Conservation (phyloP, 1,140 invertebrate species). For the Lordiphosa stackelbergi region DNA sequence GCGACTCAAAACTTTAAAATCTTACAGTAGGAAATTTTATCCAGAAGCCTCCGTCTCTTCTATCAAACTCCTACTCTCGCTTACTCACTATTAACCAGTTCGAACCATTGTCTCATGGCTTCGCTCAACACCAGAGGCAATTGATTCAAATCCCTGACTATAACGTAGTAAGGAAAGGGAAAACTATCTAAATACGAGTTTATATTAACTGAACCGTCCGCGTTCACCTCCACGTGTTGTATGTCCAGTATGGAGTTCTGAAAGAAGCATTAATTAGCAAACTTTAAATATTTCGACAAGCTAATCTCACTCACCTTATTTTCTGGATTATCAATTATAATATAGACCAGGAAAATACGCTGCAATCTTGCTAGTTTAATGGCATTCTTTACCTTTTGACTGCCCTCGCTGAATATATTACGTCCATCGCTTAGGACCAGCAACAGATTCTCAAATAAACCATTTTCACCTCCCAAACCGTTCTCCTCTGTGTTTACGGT, state of each 20-base stretch:
- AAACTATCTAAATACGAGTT: constrained; percentile 93
- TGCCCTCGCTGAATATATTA: constrained; percentile 93
- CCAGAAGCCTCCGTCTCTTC: too few species aligned
- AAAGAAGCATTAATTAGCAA: constrained; percentile 60
- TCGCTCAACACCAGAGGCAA: constrained; percentile 95
- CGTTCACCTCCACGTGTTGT: constrained; percentile 84
- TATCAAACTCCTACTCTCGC: not conserved
- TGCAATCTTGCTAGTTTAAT: constrained; percentile 88
- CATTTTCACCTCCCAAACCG: constrained; percentile 80
- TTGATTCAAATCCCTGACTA: constrained; percentile 91
- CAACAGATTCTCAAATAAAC: constrained; percentile 87
- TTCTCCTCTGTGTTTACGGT: constrained; percentile 83
- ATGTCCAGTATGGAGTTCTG: constrained; percentile 96
- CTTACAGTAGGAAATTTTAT: too few species aligned
- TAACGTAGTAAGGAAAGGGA: constrained; percentile 99
- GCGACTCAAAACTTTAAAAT: too few species aligned
- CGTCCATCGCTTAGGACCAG: constrained; percentile 96
- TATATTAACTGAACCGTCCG: constrained; percentile 79
- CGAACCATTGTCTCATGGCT: constrained; percentile 98
- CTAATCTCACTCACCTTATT: constrained; percentile 84
- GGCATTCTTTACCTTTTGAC: constrained; percentile 85
- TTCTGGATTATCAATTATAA: constrained; percentile 95
- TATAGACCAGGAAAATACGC: constrained; percentile 95
- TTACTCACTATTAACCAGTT: constrained; percentile 82
- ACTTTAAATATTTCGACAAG: not conserved